Evolutionary conservation across 2,113 vertebrate genomes (phyloP).

Genomic region (Callorhinus ursinus): DNA sequence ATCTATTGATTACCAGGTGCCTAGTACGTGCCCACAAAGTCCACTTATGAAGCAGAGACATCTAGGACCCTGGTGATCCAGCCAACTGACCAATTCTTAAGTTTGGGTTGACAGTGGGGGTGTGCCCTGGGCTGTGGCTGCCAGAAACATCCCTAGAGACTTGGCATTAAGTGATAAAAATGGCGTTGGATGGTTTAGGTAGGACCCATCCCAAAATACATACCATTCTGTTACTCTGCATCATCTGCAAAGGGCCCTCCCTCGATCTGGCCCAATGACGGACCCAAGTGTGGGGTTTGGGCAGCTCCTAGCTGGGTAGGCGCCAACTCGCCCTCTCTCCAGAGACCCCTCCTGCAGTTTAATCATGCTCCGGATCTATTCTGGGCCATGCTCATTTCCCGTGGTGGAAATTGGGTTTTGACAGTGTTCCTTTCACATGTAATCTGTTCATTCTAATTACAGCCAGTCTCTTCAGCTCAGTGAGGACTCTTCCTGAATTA

Average conservation of each 20-base stretch:
- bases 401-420: slow-evolving; percentile 31
- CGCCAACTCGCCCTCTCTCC: neutral
- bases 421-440: slow-evolving; percentile 28
- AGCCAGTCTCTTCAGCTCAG: neutral
- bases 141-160: neutral
- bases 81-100: neutral
- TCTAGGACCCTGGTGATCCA: neutral
- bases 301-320: neutral
- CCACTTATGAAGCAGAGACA: neutral
- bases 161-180: neutral
- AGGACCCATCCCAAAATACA: neutral
- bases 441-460: slow-evolving; percentile 45
- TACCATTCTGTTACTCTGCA: neutral
- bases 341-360: neutral
- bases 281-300: neutral
- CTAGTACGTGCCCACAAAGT: neutral
- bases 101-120: neutral
- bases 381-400: neutral
- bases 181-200: neutral
- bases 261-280: accelerated
- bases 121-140: neutral
- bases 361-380: slow-evolving; percentile 7
- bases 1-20: neutral
- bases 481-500: neutral
- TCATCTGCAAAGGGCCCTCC: neutral